These are phyloP conservation scores for Pyrocoelia pectoralis DNA, from an alignment of 2,888 invertebrate species.

Conservation along the genomic window DNA sequence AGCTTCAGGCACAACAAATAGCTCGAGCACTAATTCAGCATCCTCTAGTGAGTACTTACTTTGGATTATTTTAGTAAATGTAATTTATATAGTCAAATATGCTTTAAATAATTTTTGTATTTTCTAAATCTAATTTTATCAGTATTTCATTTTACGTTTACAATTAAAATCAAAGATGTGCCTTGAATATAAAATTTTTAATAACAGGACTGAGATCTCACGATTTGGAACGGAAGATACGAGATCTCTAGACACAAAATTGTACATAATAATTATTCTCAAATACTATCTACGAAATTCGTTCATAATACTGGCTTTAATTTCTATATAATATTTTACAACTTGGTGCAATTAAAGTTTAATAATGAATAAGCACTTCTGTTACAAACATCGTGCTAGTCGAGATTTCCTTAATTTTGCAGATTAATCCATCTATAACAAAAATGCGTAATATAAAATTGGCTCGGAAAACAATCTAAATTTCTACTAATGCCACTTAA, in stretches of 20 bases:
- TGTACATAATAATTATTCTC: neutral
- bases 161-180: neutral
- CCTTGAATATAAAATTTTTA: neutral
- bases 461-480: no score
- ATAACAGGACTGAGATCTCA: neutral
- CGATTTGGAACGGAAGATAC: neutral
- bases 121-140: no score
- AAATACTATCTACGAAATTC: neutral
- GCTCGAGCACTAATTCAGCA: slow-evolving; percentile 68
- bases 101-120: neutral
- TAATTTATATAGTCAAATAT: neutral
- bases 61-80: neutral
- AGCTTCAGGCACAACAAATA: slow-evolving; percentile 65
- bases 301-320: neutral
- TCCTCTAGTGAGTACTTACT: slow-evolving; percentile 64
- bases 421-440: neutral
- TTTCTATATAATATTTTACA: neutral
- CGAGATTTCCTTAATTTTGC: neutral
- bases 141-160: neutral
- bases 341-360: neutral
- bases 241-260: neutral
- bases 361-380: neutral
- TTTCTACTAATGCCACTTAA: no score
- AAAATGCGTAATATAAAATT: no score
- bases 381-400: neutral